A percentile compares a stretch with the other conserved stretches of the same genome.
Evolutionary conservation across 2,888 invertebrate genomes (phyloP).

Genomic region (Perdita meconis): DNA sequence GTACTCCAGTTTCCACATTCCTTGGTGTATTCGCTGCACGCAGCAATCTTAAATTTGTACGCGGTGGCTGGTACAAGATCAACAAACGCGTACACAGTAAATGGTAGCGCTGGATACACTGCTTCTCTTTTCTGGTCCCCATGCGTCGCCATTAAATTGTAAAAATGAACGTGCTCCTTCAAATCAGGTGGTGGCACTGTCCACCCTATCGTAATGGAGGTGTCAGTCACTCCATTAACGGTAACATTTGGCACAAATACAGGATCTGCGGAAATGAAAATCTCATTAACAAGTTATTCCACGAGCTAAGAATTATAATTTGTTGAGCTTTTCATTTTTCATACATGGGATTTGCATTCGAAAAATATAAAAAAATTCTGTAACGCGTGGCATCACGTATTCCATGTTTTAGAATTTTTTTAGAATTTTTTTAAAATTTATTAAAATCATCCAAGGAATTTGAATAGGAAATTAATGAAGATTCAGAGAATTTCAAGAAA

Average conservation of each 20-base stretch:
- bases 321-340: no score
- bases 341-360: neutral
- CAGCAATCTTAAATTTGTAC: conserved; percentile 92
- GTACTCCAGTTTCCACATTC: conserved; percentile 92
- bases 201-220: conserved; percentile 94
- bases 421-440: no score
- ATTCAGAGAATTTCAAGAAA: no score
- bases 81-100: conserved; percentile 91
- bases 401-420: no score
- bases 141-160: conserved; percentile 87
- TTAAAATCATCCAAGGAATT: no score
- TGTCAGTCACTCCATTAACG: conserved; percentile 89
- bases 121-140: conserved; percentile 85
- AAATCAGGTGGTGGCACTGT: conserved; percentile 88
- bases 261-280: conserved; percentile 87
- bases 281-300: neutral
- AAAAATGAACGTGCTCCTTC: conserved; percentile 90
- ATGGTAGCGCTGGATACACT: conserved; percentile 88
- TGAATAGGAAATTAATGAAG: no score
- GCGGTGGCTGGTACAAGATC: conserved; percentile 91
- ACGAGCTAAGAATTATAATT: neutral
- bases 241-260: conserved; percentile 91
- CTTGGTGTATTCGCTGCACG: conserved; percentile 92
- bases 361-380: no score
- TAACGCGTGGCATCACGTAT: no score